These are phyloP conservation scores for Sanderia malayensis DNA, from an alignment of 30 jellyfish, hydroid and myxozoan species.

Conservation along the genomic window DNA sequence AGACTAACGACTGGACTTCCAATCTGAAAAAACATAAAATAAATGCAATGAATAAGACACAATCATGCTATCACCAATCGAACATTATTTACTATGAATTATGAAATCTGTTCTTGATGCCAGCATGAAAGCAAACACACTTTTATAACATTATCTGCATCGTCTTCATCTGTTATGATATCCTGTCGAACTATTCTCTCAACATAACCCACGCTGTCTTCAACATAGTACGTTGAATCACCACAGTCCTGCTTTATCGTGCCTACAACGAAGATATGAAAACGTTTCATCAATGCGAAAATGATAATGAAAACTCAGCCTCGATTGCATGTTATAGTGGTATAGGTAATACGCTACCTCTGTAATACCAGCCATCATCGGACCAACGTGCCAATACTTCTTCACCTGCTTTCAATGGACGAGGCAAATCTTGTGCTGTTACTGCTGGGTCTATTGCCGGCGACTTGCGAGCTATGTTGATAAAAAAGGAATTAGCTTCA, in stretches of 20 bases:
- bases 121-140: conserved; percentile 40
- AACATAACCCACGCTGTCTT: conserved; percentile 81
- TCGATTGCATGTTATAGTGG: too few relatives aligned
- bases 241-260: conserved; percentile 51
- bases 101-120: too few relatives aligned
- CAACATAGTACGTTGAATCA: conserved; percentile 53
- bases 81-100: too few relatives aligned
- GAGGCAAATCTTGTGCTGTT: conserved; percentile 46
- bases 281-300: too few relatives aligned
- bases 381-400: conserved; percentile 84
- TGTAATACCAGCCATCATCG: conserved; percentile 95
- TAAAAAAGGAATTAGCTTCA: neutral
- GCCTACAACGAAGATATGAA: conserved; percentile 10
- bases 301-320: too few relatives aligned
- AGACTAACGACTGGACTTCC: conserved; percentile 80
- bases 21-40: conserved; percentile 24
- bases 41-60: too few relatives aligned
- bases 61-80: too few relatives aligned
- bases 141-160: conserved; percentile 68
- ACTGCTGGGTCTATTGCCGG: conserved; percentile 95
- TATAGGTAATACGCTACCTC: too few relatives aligned
- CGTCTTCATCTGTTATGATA: conserved; percentile 73
- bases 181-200: conserved; percentile 67
- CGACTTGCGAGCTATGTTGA: conserved; percentile 77
- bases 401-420: conserved; percentile 59